Evolutionary conservation across 2,113 vertebrate species (phyloP).

Genomic region (Clarias batrachus): DNA sequence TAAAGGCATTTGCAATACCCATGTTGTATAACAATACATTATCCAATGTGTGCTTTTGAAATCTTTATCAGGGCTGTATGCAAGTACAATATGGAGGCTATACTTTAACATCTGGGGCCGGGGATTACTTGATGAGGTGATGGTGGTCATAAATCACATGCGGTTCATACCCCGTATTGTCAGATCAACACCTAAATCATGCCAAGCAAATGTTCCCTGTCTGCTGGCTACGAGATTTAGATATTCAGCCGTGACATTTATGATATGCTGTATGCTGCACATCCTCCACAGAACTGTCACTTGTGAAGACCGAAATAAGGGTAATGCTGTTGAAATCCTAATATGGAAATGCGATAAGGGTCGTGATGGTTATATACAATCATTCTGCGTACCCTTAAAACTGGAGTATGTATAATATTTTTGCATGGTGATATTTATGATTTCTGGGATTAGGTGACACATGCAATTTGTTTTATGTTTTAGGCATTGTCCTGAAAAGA

Average conservation of each 20-base stretch:
- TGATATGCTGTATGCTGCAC: slow-evolving; percentile 6
- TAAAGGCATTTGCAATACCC: background rate
- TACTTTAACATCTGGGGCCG: slow-evolving; percentile 20
- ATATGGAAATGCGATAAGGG: background rate
- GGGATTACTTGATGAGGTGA: slow-evolving; percentile 17
- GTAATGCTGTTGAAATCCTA: slow-evolving; percentile 19
- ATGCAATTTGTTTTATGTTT: slow-evolving; percentile 12
- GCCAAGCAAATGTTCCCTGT: slow-evolving; percentile 23
- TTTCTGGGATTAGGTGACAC: background rate
- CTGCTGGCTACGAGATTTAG: slow-evolving; percentile 26
- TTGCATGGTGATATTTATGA: slow-evolving; percentile 30
- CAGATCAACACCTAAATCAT: slow-evolving; percentile 40
- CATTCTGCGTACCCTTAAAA: background rate
- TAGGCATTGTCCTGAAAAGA: background rate
- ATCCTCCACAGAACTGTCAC: slow-evolving; percentile 18
- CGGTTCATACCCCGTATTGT: background rate
- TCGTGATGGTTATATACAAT: slow-evolving; percentile 6
- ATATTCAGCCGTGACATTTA: slow-evolving; percentile 36
- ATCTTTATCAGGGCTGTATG: background rate
- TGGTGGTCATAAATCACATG: slow-evolving; percentile 28
- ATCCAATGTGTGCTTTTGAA: background rate
- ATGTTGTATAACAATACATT: background rate
- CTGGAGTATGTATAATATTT: slow-evolving; percentile 12
- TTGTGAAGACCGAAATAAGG: background rate
- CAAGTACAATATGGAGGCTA: background rate